These are phyloP conservation scores for Corydoras maculifer DNA, from an alignment of 2,113 vertebrate genomes.

Conservation along the genomic window DNA sequence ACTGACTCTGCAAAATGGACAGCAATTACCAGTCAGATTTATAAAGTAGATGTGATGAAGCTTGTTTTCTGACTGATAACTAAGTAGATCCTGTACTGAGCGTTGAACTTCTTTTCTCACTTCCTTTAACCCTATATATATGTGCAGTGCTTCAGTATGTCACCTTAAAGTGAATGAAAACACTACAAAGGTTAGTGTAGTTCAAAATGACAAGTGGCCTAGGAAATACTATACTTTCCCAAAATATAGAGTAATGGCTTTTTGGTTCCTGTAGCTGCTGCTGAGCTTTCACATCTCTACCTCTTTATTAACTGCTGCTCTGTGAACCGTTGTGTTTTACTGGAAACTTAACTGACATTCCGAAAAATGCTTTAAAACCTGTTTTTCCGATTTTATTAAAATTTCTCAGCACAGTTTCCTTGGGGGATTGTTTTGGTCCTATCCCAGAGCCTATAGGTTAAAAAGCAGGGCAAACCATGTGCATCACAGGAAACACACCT, in stretches of 20 bases:
- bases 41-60: conserved; percentile 25
- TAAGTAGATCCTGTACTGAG: conserved; percentile 4
- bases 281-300: background rate
- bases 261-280: conserved; percentile 23
- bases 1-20: conserved; percentile 55
- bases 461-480: too few species aligned
- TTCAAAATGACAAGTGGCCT: conserved; percentile 4
- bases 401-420: too few species aligned
- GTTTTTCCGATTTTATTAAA: too few species aligned
- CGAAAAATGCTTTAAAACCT: too few species aligned
- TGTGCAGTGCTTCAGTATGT: background rate
- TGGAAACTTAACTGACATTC: background rate
- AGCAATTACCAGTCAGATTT: conserved; percentile 5
- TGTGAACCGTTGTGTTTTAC: background rate
- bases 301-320: background rate
- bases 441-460: too few species aligned
- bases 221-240: conserved; percentile 8
- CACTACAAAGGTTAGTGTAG: background rate
- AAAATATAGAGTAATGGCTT: conserved; percentile 3
- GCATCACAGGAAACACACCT: too few species aligned
- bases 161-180: background rate
- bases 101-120: conserved; percentile 3
- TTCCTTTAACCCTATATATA: conserved; percentile 14
- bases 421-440: too few species aligned
- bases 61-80: background rate